Base-by-base conservation (phyloP, 2,888 invertebrate genomes). In the Elysia crispata region DNA sequence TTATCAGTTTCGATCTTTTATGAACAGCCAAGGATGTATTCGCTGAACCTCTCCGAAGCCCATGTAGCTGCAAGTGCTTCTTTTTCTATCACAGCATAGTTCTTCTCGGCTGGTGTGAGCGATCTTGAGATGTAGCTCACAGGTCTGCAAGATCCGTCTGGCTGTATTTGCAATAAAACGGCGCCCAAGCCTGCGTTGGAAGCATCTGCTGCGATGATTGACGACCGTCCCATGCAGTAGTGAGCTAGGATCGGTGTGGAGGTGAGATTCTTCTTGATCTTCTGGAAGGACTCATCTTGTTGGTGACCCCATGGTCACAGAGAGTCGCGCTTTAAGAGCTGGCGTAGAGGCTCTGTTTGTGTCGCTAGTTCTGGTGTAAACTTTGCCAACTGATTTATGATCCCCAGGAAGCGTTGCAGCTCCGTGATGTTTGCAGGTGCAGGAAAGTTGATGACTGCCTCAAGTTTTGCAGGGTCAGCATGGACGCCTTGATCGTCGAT, bases 61-160 rank as follows among this genome's bases (percentile, higher is more conserved):
- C 73, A 73, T 28, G 73, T 73, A 5, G 3, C 73, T 54, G n/a
- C 73, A 18, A 73, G 41, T 3, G 73, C 20, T 25, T 54, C 54
- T 28, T 70, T 70, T n/a, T 70, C 70, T 1, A 70, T 28, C 1
- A 54, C 30, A 18, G 54, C 31, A 54, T 54, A 73, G 3, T 33
- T 50, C 25, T 73, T 25, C 25, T 73, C 73, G 1, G 73, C 31
- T 8, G 18, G 5, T 31, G 67, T 54, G n/a, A 74, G 76, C n/a
- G 23, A 18, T 33, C 74, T 28, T 8, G 79, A 74, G 5, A 72
- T 57, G n/a, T 66, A 79, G 67, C 33, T 72, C 1, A 74, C 67
- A 6, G 75, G 74, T 54, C 31, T 79, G 18, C 50, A 25, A 20
- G 60, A 60, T 8, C n/a, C 28, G 33, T 41, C 67, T 18, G 66